phyloP scores from a whole-genome alignment of 2,113 vertebrate species.

The Sarotherodon lohbergeri region DNA sequence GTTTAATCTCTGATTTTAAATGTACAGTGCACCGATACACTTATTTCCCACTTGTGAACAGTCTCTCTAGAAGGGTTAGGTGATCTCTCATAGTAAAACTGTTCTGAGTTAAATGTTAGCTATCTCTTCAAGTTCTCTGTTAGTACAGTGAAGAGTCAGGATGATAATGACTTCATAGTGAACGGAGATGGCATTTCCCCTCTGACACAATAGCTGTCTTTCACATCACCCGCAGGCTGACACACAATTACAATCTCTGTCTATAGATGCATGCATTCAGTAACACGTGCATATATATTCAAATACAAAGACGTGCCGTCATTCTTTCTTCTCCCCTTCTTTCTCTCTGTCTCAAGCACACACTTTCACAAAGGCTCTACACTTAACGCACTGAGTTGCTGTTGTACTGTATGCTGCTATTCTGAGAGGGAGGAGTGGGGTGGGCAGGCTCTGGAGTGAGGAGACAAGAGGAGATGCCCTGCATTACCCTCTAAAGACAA shows the following conservation, averaged over 20 bases:
- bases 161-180: slow-evolving; percentile 51
- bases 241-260: slow-evolving; percentile 42
- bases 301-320: slow-evolving; percentile 19
- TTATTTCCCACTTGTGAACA: not conserved
- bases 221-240: slow-evolving; percentile 18
- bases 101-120: not conserved
- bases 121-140: slow-evolving; percentile 10
- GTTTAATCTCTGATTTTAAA: not conserved
- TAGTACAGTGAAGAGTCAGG: slow-evolving; percentile 24
- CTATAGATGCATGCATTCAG: slow-evolving; percentile 17
- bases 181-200: slow-evolving; percentile 52
- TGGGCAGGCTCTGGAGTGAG: slow-evolving; percentile 16
- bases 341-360: not conserved
- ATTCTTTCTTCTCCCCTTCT: not conserved
- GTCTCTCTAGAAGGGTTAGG: not conserved
- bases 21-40: not conserved
- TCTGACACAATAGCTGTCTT: slow-evolving; percentile 58
- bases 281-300: not conserved
- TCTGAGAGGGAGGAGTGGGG: slow-evolving; percentile 26
- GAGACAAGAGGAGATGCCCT: slow-evolving; percentile 34
- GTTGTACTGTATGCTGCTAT: slow-evolving; percentile 30
- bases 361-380: slow-evolving; percentile 41
- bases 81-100: not conserved
- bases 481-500: slow-evolving; percentile 46
- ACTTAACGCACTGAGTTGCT: slow-evolving; percentile 44